Conservation (phyloP, 2,888 invertebrate species). For the Argynnis bischoffii region DNA sequence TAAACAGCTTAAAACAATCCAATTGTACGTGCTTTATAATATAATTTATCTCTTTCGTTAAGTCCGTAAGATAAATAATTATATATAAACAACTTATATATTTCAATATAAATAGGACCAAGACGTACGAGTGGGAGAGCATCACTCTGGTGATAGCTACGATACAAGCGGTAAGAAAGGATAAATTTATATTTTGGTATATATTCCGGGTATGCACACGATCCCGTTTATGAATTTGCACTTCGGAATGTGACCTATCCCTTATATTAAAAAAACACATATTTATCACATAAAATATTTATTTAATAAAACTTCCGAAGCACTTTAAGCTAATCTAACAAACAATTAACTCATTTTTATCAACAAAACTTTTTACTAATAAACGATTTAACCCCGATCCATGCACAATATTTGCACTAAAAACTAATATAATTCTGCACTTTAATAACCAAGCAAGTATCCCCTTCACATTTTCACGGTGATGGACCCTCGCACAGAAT, state of each 20-base stretch:
- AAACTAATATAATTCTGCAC: constrained; percentile 25
- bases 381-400: background rate
- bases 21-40: background rate
- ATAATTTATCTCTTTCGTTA: too few relatives aligned
- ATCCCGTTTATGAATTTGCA: constrained; percentile 34
- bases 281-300: constrained; percentile 26
- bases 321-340: background rate
- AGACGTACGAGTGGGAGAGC: constrained; percentile 57
- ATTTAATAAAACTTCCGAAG: constrained; percentile 1
- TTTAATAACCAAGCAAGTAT: constrained; percentile 15
- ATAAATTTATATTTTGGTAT: constrained; percentile 20
- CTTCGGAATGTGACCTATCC: constrained; percentile 34
- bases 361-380: background rate
- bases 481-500: constrained; percentile 38
- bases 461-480: constrained; percentile 33
- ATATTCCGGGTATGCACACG: constrained; percentile 13
- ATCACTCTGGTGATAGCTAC: constrained; percentile 56
- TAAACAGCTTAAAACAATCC: background rate
- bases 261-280: constrained; percentile 20
- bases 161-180: constrained; percentile 60
- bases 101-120: constrained; percentile 54
- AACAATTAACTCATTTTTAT: background rate
- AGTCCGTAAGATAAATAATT: too few relatives aligned
- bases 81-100: background rate
- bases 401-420: constrained; percentile 31